Base-by-base conservation (phyloP, 2,888 invertebrate species). In the Tipula lateralis region DNA sequence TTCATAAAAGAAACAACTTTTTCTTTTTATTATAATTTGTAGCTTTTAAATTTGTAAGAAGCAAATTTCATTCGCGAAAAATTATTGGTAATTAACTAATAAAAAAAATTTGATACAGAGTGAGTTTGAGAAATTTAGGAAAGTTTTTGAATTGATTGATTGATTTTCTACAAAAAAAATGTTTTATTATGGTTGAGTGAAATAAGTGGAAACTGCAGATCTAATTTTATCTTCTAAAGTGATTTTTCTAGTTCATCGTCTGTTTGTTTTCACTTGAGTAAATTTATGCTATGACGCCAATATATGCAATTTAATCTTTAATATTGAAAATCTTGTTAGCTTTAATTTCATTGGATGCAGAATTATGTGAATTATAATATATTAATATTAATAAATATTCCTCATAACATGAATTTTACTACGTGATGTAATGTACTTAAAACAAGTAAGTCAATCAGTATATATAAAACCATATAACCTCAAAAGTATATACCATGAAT, bases 111-210 rank as follows among this genome's bases (percentile, higher is more conserved):
- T 9, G 7, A 24, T 24, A 3, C 5, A 44, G 44, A 44, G 6
- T 44, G 44, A 24, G 3, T 24, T 24, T 66, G 24, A 66, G 66
- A 12, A 66, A 66, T 66, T 44, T 66, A 24, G 66, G 66, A 66
- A 66, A 66, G 66, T 66, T 66, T 24, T 66, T 12, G 66, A 24
- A 24, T 66, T 24, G 24, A 9, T 24, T 66, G 66, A 66, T 66
- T 66, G 66, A 66, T 66, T 66, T 66, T 66, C 24, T 66, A 66
- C n/a, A n/a, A n/a, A n/a, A n/a, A 66, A n/a, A 66, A 19, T 66
- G 3, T n/a, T 66, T 24, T 24, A 24, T 66, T 66, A 24, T 24
- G 66, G 24, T 66, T 66, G 66, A 66, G 19, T 66, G n/a, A 66
- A 19, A 66, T 66, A 9, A 19, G 66, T 24, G 9, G 66, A 24